Conservation (phyloP, 1,140 invertebrate genomes). For the Procambarus clarkii region DNA sequence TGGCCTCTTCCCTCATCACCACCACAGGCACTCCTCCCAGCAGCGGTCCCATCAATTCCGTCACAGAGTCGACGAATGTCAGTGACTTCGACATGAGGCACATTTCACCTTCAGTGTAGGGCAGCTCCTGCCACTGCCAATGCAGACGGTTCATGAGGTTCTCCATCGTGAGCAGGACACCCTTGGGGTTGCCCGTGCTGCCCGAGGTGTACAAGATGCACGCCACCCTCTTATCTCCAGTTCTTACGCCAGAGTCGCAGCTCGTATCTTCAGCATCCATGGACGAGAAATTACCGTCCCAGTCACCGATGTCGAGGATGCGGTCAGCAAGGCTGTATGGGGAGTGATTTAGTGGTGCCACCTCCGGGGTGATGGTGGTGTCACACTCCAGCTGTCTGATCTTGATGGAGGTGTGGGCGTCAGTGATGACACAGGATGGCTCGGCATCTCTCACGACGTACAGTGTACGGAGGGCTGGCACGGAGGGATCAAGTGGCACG, state of each 20-base stretch:
- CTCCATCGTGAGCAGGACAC: slow-evolving; percentile 40
- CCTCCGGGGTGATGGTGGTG: not conserved
- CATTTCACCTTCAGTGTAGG: slow-evolving; percentile 35
- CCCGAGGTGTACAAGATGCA: slow-evolving; percentile 62
- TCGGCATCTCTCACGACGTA: slow-evolving; percentile 87
- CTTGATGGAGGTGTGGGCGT: slow-evolving; percentile 74
- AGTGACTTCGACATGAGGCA: slow-evolving; percentile 67
- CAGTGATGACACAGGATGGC: slow-evolving; percentile 83
- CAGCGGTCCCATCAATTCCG: slow-evolving; percentile 50
- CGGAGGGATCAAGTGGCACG: slow-evolving; percentile 86
- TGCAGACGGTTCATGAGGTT: slow-evolving; percentile 58
- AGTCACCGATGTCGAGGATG: slow-evolving; percentile 43
- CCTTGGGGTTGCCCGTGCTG: slow-evolving; percentile 55
- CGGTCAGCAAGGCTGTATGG: slow-evolving; percentile 10
- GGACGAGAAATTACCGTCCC: not conserved
- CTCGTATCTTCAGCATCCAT: not conserved
- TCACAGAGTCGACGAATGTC: slow-evolving; percentile 64
- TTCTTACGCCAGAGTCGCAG: not conserved
- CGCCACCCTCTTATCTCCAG: slow-evolving; percentile 13
- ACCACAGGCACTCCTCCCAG: slow-evolving; percentile 49
- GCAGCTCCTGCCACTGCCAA: slow-evolving; percentile 61
- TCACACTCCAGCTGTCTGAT: slow-evolving; percentile 41
- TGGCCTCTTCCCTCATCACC: slow-evolving; percentile 35
- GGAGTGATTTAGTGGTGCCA: not conserved
- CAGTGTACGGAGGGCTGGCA: slow-evolving; percentile 84